Percentiles rank a stretch among this genome's conserved stretches.
These are phyloP conservation scores for Ommatoiulus sabulosus DNA, from an alignment of 2,888 invertebrate genomes.

Conservation along the genomic window DNA sequence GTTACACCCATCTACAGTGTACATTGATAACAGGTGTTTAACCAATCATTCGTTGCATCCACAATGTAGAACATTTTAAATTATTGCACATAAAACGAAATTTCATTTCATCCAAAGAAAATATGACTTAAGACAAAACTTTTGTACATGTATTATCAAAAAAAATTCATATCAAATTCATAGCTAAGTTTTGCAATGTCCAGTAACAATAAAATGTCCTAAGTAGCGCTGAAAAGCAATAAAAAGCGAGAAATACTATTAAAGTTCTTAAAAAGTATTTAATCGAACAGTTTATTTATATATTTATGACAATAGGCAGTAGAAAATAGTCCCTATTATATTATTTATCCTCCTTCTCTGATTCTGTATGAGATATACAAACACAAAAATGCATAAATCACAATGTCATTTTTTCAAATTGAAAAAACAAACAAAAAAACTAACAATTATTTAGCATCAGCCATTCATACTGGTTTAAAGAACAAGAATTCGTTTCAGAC, in stretches of 20 bases:
- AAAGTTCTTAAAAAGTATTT: slow-evolving; percentile 34
- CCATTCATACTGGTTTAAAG: slow-evolving; percentile 19
- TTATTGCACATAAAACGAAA: too few relatives aligned
- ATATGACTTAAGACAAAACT: too few relatives aligned
- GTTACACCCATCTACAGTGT: too few relatives aligned
- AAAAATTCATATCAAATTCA: too few relatives aligned
- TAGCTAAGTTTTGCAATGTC: too few relatives aligned
- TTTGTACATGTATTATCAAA: too few relatives aligned
- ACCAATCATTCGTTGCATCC: too few relatives aligned
- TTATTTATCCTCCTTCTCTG: slow-evolving; percentile 12
- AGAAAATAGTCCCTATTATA: slow-evolving; percentile 34
- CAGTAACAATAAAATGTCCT: too few relatives aligned
- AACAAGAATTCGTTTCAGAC: neutral
- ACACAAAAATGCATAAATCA: neutral
- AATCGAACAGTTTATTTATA: slow-evolving; percentile 28
- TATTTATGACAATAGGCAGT: slow-evolving; percentile 27
- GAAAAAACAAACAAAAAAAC: neutral
- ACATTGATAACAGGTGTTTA: too few relatives aligned
- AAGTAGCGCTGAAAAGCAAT: too few relatives aligned
- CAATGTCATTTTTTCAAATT: neutral
- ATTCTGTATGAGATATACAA: neutral
- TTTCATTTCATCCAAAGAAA: too few relatives aligned
- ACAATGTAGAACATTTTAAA: too few relatives aligned
- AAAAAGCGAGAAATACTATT: neutral
- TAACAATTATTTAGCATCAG: slow-evolving; percentile 3